These are phyloP conservation scores for Platerodrilus igneus DNA, from an alignment of 2,888 invertebrate genomes.

Conservation along the genomic window DNA sequence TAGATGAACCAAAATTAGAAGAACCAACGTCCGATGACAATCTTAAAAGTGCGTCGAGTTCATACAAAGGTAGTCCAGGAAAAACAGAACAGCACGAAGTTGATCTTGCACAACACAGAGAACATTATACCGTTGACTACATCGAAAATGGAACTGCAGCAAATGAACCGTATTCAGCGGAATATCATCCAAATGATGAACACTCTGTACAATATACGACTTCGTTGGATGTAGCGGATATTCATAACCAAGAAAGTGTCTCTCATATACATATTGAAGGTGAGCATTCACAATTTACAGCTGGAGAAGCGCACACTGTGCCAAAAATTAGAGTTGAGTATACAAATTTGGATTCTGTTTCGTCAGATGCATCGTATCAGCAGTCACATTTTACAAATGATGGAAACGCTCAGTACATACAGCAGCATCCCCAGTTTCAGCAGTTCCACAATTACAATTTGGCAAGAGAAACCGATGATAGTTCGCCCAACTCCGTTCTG, in stretches of 20 bases:
- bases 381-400: slow-evolving; percentile 26
- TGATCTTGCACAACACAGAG: slow-evolving; percentile 13
- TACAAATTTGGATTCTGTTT: slow-evolving; percentile 62
- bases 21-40: slow-evolving; percentile 43
- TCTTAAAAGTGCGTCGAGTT: slow-evolving; percentile 31
- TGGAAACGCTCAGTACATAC: slow-evolving; percentile 31
- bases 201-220: slow-evolving; percentile 46
- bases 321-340: slow-evolving; percentile 48
- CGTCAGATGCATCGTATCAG: slow-evolving; percentile 50
- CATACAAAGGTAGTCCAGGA: slow-evolving; percentile 22
- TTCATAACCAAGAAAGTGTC: slow-evolving; percentile 40
- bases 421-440: slow-evolving; percentile 39
- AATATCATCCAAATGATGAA: slow-evolving; percentile 46
- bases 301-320: slow-evolving; percentile 22
- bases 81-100: slow-evolving; percentile 23
- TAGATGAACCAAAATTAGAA: slow-evolving; percentile 32
- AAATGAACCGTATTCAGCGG: slow-evolving; percentile 29
- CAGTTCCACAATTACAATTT: slow-evolving; percentile 25
- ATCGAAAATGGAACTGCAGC: too few relatives aligned
- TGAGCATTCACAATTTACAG: slow-evolving; percentile 11
- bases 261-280: slow-evolving; percentile 33
- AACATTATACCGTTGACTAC: slow-evolving; percentile 14
- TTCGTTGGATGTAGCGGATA: slow-evolving; percentile 24
- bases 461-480: slow-evolving; percentile 38
- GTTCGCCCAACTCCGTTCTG: slow-evolving; percentile 56